Base-by-base conservation (phyloP, 1,140 invertebrate genomes). In the Pseudobourletiella spinata region DNA sequence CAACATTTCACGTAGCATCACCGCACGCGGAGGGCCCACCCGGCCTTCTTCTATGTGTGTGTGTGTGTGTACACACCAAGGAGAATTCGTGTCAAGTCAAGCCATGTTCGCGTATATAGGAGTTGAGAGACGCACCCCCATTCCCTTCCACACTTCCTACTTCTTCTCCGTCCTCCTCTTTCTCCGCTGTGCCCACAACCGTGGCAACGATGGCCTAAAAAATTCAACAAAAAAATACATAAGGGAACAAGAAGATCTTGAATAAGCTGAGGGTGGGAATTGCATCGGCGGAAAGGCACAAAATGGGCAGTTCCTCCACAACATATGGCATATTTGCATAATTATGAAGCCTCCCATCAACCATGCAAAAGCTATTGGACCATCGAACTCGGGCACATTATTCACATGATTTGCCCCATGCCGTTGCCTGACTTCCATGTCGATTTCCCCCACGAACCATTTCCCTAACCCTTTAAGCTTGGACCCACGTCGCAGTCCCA, bases 1-100 rank as follows among this genome's bases (percentile, higher is more conserved):
- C 30, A 32, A 24, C 56, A 43, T 64, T 64, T 64, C 62, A 58
- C 62, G n/a, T 54, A 35, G 26, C 11, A 39, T 39, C 8, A 11
- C 8, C 32, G n/a, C 32, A 39, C 32, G 32, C 8, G 32, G 32
- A 39, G 32, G 32, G 32, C 32, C 8, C 32, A 39, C 32, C 8
- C n/a, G 32, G 32, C 32, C 8, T 11, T 39, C 8, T 39, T 39
- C 8, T 39, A 39, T 8, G n/a, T 39, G 32, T n/a, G n/a, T 8
- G 8, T 39, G n/a, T 39, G n/a, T 8, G n/a, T 39, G 32, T n/a
- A 39, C 8, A 8, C 8, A 39, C 32, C 32, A n/a, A 39, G n/a
- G 32, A 39, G n/a, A 39, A 39, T 39, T 39, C 32, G 32, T 39
- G 22, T 11, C 15, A 29, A 22, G 51, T 54, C 11, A 25, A 18